A percentile compares a stretch with the other conserved stretches of the same genome.
Evolutionary conservation across 2,888 invertebrate species (phyloP).

Genomic region (Cyaniris semiargus): DNA sequence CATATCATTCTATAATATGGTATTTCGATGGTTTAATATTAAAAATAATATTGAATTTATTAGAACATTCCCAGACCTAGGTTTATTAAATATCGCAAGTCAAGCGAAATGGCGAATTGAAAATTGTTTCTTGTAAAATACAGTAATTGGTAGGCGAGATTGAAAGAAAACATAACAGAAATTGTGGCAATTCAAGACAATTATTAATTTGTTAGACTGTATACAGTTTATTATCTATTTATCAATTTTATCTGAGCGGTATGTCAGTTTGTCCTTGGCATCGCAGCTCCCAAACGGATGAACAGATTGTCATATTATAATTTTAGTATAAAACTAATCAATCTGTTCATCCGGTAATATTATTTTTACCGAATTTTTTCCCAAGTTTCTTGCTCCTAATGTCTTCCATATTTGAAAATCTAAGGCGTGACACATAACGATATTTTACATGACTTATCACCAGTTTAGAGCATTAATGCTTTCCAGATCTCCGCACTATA

Average conservation of each 20-base stretch:
- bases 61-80: not conserved
- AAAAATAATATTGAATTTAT: constrained; percentile 7
- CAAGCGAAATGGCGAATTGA: not conserved
- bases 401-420: not conserved
- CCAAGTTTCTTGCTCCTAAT: no score
- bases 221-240: no score
- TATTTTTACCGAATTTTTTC: no score
- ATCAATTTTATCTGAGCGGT: no score
- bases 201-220: not conserved
- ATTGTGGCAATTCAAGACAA: not conserved
- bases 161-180: not conserved
- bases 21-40: not conserved
- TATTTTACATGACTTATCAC: not conserved
- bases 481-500: not conserved
- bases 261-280: no score
- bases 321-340: no score
- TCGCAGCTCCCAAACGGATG: no score
- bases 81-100: not conserved
- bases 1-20: not conserved
- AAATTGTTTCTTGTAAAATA: constrained; percentile 14
- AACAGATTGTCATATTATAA: no score
- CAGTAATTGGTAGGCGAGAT: not conserved
- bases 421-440: not conserved
- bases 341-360: no score
- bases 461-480: not conserved